phyloP scores from a whole-genome alignment of 1,140 invertebrate species.

The Contarinia nasturtii region DNA sequence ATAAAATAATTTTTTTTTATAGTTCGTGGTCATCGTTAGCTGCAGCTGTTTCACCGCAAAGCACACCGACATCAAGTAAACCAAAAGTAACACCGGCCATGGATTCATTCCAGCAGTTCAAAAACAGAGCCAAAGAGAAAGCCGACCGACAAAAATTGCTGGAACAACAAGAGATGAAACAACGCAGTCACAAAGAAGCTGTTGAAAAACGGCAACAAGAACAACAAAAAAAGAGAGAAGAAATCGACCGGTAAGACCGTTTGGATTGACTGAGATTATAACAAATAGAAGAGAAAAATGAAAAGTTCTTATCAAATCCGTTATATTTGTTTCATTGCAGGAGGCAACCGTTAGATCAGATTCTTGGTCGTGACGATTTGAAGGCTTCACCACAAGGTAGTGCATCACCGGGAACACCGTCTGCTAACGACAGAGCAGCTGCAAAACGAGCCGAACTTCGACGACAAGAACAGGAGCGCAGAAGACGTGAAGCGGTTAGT shows the following conservation, averaged over 20 bases:
- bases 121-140: slow-evolving; percentile 89
- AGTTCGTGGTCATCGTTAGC: slow-evolving; percentile 84
- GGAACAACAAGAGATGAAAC: slow-evolving; percentile 60
- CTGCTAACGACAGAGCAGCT: slow-evolving; percentile 42
- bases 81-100: slow-evolving; percentile 39
- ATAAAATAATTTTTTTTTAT: slow-evolving; percentile 46
- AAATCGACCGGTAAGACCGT: slow-evolving; percentile 41
- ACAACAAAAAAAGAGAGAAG: slow-evolving; percentile 18
- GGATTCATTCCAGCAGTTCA: slow-evolving; percentile 63
- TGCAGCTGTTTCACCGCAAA: slow-evolving; percentile 54
- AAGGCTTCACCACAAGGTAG: slow-evolving; percentile 26
- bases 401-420: slow-evolving; percentile 32
- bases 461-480: slow-evolving; percentile 68
- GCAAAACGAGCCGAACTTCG: slow-evolving; percentile 61
- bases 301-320: not conserved
- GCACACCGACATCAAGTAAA: slow-evolving; percentile 35
- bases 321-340: slow-evolving; percentile 13
- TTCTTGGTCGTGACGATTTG: slow-evolving; percentile 28
- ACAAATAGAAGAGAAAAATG: slow-evolving; percentile 24
- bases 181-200: slow-evolving; percentile 56
- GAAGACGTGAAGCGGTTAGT: slow-evolving; percentile 80
- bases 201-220: slow-evolving; percentile 37
- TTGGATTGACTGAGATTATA: slow-evolving; percentile 49
- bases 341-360: slow-evolving; percentile 24
- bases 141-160: slow-evolving; percentile 72